Base-by-base conservation (phyloP, 1,140 invertebrate species). In the Meloidogyne hapla region DNA sequence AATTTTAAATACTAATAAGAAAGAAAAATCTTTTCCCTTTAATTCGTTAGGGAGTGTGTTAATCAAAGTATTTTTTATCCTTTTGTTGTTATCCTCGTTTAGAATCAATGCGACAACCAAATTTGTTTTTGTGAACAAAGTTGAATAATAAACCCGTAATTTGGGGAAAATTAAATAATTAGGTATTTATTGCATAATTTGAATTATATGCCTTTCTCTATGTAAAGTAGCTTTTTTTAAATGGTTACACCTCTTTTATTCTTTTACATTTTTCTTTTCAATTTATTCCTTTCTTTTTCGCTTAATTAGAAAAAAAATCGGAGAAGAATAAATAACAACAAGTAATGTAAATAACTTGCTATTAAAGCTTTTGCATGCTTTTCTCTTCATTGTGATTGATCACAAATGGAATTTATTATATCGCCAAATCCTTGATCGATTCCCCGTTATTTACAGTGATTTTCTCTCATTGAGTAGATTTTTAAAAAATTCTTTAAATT, bases 261-360 rank as follows among this genome's bases (percentile, higher is more conserved):
- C 25, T 65, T 21, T n/a, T 6, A 5, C 2, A 6, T 66, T 40
- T 33, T 21, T 66, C 10, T 66, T 33, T 33, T 33, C 33, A 33
- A 33, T 33, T 33, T 33, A 33, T 33, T 33, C 33, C 33, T n/a
- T n/a, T n/a, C 33, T 66, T 21, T 26, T 40, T 66, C 38, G 26
- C 65, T 21, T 66, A 40, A 66, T 33, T 66, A 66, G 38, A 66
- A 66, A 40, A 66, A 66, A 66, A n/a, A 25, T 25, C 2, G n/a
- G n/a, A 66, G 21, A 66, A 66, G 18, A 26, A 10, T 21, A 33
- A 65, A 65, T n/a, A n/a, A n/a, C n/a, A 40, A 66, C 13, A 66
- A 66, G 21, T 8, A n/a, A 33, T 66, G 65, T 66, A 66, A 66
- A 66, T 66, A 21, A 28, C 33, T 65, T 65, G 13, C 5, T 33